phyloP scores from a whole-genome alignment of 2,888 invertebrate genomes.

The Drosophila greeni region DNA sequence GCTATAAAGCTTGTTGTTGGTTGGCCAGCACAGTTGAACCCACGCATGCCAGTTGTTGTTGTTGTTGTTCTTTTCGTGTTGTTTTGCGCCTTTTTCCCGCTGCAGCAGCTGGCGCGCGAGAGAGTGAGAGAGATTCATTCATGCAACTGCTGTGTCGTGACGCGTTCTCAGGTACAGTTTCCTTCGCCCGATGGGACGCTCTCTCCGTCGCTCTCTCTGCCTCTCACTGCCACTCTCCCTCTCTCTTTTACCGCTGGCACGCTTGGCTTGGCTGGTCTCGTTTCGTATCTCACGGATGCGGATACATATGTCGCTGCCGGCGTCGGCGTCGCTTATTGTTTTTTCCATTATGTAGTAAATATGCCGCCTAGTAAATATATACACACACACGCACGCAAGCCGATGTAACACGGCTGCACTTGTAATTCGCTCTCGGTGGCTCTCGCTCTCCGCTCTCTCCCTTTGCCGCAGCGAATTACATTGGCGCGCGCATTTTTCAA shows the following conservation, averaged over 20 bases:
- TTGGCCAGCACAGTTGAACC: conserved; percentile 62
- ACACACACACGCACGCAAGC: neutral
- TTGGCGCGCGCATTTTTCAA: conserved; percentile 72
- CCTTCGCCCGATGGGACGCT: conserved; percentile 45
- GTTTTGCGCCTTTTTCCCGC: conserved; percentile 43
- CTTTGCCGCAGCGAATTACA: conserved; percentile 63
- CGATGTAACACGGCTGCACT: conserved; percentile 58
- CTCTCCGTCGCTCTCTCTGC: conserved; percentile 37
- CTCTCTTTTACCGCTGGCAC: conserved; percentile 52
- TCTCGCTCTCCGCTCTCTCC: conserved; percentile 15
- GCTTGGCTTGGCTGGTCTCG: conserved; percentile 62
- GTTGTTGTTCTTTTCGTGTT: conserved; percentile 24
- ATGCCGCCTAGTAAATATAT: conserved; percentile 44
- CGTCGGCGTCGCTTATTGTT: conserved; percentile 44
- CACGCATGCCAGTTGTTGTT: conserved; percentile 54
- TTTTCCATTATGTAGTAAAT: conserved; percentile 65
- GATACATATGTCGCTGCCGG: conserved; percentile 48
- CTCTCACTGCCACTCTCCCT: conserved; percentile 28
- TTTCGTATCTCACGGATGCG: conserved; percentile 51
- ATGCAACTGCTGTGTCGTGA: conserved; percentile 55
- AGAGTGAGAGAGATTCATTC: conserved; percentile 61
- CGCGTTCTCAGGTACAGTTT: conserved; percentile 70
- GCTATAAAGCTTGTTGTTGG: conserved; percentile 51
- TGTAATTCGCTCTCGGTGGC: conserved; percentile 53
- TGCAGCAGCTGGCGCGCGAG: conserved; percentile 55